These are phyloP conservation scores for Drosophila kokeensis DNA, from an alignment of 2,888 invertebrate species.

Conservation along the genomic window DNA sequence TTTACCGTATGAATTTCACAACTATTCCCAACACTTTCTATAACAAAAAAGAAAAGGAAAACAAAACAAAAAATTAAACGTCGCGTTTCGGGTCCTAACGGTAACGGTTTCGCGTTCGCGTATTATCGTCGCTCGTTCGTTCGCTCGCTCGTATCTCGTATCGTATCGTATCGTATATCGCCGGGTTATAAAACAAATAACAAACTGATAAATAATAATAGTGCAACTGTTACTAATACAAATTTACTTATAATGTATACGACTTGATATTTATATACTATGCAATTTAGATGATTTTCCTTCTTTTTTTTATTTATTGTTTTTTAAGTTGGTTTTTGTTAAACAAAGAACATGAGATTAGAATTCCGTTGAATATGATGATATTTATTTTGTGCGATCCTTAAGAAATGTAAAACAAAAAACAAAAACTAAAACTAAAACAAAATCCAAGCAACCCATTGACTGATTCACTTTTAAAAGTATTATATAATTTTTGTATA, in stretches of 20 bases:
- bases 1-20: conserved; percentile 39
- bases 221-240: conserved; percentile 77
- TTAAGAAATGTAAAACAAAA: conserved; percentile 29
- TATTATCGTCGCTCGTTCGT: conserved; percentile 82
- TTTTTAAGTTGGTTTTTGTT: conserved; percentile 48
- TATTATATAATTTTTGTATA: conserved; percentile 76
- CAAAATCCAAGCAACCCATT: conserved; percentile 67
- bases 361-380: conserved; percentile 59
- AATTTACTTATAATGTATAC: conserved; percentile 73
- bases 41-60: conserved; percentile 22
- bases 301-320: conserved; percentile 13
- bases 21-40: conserved; percentile 52
- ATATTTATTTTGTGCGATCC: conserved; percentile 68
- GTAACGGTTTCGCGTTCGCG: conserved; percentile 83
- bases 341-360: conserved; percentile 56
- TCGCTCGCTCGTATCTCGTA: conserved; percentile 65
- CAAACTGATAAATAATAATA: conserved; percentile 64
- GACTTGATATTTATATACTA: conserved; percentile 61
- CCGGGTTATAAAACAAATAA: conserved; percentile 55
- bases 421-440: conserved; percentile 8
- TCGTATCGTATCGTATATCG: conserved; percentile 60
- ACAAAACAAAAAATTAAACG: conserved; percentile 43
- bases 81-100: conserved; percentile 83
- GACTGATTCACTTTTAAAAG: conserved; percentile 76
- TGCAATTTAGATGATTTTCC: conserved; percentile 46